Evolutionary conservation across 2,888 invertebrate species (phyloP).

Genomic region (Melanotus villosus): DNA sequence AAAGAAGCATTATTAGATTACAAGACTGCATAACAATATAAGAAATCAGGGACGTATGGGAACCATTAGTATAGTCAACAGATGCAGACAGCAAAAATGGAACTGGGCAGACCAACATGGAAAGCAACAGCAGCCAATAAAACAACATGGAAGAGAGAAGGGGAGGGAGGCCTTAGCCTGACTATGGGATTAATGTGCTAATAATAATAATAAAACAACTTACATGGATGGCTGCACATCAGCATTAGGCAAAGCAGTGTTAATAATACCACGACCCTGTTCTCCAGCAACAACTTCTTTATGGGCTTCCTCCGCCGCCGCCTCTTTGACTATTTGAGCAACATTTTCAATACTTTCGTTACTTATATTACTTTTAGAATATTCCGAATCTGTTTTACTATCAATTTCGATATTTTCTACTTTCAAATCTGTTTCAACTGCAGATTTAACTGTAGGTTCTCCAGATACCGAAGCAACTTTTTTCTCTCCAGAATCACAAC

Average conservation of each 20-base stretch:
- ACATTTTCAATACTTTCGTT: constrained; percentile 19
- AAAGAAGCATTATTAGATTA: too few species aligned
- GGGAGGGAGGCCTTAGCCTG: too few species aligned
- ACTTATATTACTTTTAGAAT: constrained; percentile 2
- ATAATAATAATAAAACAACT: too few species aligned
- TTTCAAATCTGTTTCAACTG: constrained; percentile 55
- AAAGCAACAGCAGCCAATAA: too few species aligned
- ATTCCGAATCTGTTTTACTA: constrained; percentile 29
- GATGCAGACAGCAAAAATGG: too few species aligned
- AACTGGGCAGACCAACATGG: too few species aligned
- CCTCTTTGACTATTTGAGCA: constrained; percentile 25
- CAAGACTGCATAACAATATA: too few species aligned
- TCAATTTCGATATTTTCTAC: constrained; percentile 55
- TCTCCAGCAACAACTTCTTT: constrained; percentile 12
- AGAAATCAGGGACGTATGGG: too few species aligned
- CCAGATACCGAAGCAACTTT: neutral
- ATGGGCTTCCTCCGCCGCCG: constrained; percentile 15
- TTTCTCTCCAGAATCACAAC: constrained; percentile 55
- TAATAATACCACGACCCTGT: constrained; percentile 12
- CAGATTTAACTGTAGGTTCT: constrained; percentile 10
- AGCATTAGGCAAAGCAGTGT: constrained; percentile 5
- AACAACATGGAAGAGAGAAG: too few species aligned
- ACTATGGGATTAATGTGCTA: too few species aligned
- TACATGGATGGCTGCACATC: constrained; percentile 21
- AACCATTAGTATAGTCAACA: too few species aligned